Percentiles rank a stretch among this genome's conserved stretches.
Conservation (phyloP, 2,797 vertebrate species). For the Cygnus olor region DNA sequence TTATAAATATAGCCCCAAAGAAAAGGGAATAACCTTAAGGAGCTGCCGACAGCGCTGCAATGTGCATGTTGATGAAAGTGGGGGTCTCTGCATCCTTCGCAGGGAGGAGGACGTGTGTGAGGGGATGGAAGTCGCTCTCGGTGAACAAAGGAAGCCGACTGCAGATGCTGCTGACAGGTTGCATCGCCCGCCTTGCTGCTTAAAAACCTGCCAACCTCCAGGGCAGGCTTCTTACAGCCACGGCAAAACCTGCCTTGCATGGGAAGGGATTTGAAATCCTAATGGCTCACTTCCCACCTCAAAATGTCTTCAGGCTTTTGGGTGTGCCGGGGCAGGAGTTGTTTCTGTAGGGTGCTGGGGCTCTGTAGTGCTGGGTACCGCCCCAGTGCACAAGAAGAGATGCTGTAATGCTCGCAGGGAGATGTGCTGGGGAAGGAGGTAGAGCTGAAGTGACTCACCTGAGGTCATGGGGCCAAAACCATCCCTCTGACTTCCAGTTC, state of each 20-base stretch:
- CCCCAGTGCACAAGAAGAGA: neutral
- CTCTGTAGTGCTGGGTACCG: neutral
- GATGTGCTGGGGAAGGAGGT: neutral
- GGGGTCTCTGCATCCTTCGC: neutral
- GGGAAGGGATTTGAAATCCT: neutral
- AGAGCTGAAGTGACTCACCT: neutral
- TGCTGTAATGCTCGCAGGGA: neutral
- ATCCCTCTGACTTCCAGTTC: neutral
- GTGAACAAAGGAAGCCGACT: neutral
- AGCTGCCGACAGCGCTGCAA: neutral
- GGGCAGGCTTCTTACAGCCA: neutral
- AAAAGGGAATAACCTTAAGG: conserved; percentile 28
- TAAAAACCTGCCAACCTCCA: neutral
- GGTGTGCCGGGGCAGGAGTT: neutral
- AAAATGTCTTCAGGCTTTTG: neutral
- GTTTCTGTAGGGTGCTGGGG: neutral
- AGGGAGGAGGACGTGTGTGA: neutral
- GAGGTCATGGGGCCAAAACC: neutral
- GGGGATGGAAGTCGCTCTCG: neutral
- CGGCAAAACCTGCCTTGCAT: neutral
- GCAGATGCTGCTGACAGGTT: neutral
- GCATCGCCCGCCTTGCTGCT: neutral
- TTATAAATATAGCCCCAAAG: conserved; percentile 31
- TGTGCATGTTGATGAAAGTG: neutral
- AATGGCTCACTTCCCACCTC: neutral